Evolutionary conservation across 2,888 invertebrate species (phyloP).

Genomic region (Chrysotoxum bicinctum): DNA sequence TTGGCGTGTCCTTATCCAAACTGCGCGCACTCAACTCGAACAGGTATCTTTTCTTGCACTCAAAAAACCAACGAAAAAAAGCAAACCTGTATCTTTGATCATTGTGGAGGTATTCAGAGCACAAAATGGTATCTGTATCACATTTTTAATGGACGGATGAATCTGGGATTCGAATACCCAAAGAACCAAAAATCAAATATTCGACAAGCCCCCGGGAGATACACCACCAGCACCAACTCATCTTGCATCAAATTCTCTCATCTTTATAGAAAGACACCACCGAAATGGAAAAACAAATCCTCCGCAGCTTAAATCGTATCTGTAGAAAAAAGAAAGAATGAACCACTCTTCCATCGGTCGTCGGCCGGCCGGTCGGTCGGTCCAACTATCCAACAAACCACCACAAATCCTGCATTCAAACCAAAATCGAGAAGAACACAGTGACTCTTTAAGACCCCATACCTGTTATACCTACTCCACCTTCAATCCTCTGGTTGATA

Average conservation of each 20-base stretch:
- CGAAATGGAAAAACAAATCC: slow-evolving; percentile 31
- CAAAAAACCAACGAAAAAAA: background rate
- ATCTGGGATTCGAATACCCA: slow-evolving; percentile 38
- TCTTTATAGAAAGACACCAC: slow-evolving; percentile 28
- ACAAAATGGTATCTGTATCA: slow-evolving; percentile 51
- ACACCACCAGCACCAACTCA: slow-evolving; percentile 27
- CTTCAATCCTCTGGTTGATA: slow-evolving; percentile 46
- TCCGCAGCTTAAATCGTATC: slow-evolving; percentile 44
- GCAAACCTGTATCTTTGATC: slow-evolving; percentile 32
- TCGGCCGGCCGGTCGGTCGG: too few species aligned
- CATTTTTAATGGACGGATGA: slow-evolving; percentile 45
- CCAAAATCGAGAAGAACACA: slow-evolving; percentile 53
- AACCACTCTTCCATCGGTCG: background rate
- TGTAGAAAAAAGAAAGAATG: slow-evolving; percentile 60
- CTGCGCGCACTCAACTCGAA: slow-evolving; percentile 58
- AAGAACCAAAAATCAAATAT: slow-evolving; percentile 42
- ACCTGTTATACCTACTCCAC: slow-evolving; percentile 31
- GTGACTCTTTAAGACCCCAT: slow-evolving; percentile 13
- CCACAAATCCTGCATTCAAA: slow-evolving; percentile 52
- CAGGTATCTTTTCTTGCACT: slow-evolving; percentile 45
- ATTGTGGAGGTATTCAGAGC: slow-evolving; percentile 33
- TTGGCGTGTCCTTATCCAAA: slow-evolving; percentile 19
- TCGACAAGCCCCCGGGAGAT: slow-evolving; percentile 37
- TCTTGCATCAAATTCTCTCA: slow-evolving; percentile 61
- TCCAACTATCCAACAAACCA: slow-evolving; percentile 4